Evolutionary conservation across 2,888 invertebrate genomes (phyloP).

Genomic region (Pycnomerus fuliginosus): DNA sequence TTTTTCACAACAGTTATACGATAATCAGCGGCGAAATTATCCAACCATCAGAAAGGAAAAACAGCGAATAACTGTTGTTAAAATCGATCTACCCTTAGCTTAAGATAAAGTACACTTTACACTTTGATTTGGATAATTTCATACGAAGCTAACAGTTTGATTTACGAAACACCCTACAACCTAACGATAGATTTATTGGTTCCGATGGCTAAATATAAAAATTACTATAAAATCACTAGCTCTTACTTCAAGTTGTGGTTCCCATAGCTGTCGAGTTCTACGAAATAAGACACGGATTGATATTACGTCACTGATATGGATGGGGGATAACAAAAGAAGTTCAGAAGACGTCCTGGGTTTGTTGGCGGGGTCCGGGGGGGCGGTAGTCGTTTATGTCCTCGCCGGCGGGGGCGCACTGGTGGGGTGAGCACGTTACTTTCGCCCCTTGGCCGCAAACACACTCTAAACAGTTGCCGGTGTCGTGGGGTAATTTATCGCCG

Average conservation of each 20-base stretch:
- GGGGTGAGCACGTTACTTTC: conserved; percentile 51
- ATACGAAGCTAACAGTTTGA: conserved; percentile 7
- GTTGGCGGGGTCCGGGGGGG: conserved; percentile 42
- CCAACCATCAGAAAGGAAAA: conserved; percentile 2
- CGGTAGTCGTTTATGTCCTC: conserved; percentile 51
- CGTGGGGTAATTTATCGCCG: conserved; percentile 66
- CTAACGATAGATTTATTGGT: conserved; percentile 29
- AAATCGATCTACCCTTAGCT: conserved; percentile 4
- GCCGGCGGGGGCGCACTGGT: conserved; percentile 49
- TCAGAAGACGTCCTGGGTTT: conserved; percentile 35
- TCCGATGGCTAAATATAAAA: conserved; percentile 42
- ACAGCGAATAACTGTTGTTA: conserved; percentile 10
- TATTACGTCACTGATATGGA: conserved; percentile 9
- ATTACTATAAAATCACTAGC: conserved; percentile 44
- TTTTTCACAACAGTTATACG: conserved; percentile 23
- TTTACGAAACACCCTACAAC: conserved; percentile 1
- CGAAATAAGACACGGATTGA: conserved; percentile 36
- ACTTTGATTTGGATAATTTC: conserved; percentile 18
- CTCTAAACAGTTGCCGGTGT: conserved; percentile 70
- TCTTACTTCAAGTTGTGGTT: conserved; percentile 34
- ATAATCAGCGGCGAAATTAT: too few species aligned
- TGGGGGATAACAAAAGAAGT: conserved; percentile 9
- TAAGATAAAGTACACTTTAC: conserved; percentile 13
- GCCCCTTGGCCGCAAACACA: conserved; percentile 65
- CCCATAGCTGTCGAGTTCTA: conserved; percentile 23